phyloP scores from a whole-genome alignment of 2,113 vertebrate genomes.

The Mormyrus iriodes region DNA sequence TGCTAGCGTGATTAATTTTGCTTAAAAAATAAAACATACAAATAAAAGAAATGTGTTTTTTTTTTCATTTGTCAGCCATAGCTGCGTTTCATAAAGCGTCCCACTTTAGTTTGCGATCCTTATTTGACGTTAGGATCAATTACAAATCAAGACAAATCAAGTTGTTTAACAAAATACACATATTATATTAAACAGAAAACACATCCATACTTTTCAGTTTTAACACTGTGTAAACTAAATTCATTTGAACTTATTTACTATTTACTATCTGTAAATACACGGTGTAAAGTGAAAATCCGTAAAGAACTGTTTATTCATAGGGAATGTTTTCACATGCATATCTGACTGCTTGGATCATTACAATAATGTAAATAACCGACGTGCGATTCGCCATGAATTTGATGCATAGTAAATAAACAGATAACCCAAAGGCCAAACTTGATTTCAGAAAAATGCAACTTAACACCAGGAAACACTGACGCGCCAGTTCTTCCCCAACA shows the following conservation, averaged over 20 bases:
- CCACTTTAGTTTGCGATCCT: background rate
- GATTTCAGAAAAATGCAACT: background rate
- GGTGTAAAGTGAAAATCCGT: background rate
- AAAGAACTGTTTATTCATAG: background rate
- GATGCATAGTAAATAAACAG: background rate
- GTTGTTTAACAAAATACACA: background rate
- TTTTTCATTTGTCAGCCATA: constrained; percentile 87
- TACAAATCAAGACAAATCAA: background rate
- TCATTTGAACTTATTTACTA: background rate
- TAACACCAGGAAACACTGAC: constrained; percentile 23
- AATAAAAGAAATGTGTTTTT: constrained; percentile 60
- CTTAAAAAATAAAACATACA: background rate
- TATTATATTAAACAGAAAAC: background rate
- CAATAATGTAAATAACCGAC: background rate
- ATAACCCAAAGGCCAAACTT: background rate
- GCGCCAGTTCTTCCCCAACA: constrained; percentile 27
- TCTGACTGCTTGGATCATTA: background rate
- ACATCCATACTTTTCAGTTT: background rate
- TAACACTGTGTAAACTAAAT: background rate
- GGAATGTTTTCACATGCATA: background rate
- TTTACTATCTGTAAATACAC: background rate
- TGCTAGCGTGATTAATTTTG: constrained; percentile 41
- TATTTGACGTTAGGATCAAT: background rate
- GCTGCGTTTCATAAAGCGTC: constrained; percentile 40
- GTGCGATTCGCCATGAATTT: background rate